Percentiles rank a stretch among this genome's conserved stretches.
These are phyloP conservation scores for Chironomus striatipennis DNA, from an alignment of 1,140 invertebrate species.

Conservation along the genomic window DNA sequence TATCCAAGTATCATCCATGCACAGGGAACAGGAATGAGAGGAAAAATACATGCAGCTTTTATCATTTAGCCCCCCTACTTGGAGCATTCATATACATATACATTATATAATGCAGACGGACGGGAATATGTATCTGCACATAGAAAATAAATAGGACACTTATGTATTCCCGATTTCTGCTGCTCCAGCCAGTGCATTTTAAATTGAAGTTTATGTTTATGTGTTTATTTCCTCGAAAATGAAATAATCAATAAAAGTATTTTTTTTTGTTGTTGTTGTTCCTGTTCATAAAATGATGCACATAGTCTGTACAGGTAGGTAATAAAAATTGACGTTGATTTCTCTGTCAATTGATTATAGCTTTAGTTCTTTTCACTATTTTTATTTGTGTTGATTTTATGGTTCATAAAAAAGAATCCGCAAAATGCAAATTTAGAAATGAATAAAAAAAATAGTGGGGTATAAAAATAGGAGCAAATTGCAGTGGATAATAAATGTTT, in stretches of 20 bases:
- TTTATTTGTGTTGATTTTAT: too few species aligned
- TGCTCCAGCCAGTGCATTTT: neutral
- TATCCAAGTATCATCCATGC: neutral
- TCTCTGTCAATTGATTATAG: too few species aligned
- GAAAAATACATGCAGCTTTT: neutral
- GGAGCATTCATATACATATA: neutral
- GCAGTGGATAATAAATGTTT: too few species aligned
- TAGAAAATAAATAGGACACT: conserved; percentile 16
- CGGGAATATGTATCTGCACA: conserved; percentile 9
- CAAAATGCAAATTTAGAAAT: too few species aligned
- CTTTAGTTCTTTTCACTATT: too few species aligned
- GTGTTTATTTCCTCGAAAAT: conserved; percentile 1
- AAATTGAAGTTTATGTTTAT: conserved; percentile 14
- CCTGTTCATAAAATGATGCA: too few species aligned
- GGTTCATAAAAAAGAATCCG: too few species aligned
- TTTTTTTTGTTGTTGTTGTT: too few species aligned
- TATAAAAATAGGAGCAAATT: too few species aligned
- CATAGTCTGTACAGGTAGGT: too few species aligned
- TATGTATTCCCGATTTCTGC: conserved; percentile 16
- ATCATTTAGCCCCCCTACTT: neutral
- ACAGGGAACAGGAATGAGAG: neutral
- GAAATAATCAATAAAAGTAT: conserved; percentile 4
- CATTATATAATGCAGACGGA: neutral
- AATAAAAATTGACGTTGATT: too few species aligned
- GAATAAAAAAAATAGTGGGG: too few species aligned